A percentile compares a stretch with the other conserved stretches of the same genome.
Evolutionary conservation across 2,113 vertebrate genomes (phyloP).

Genomic region (Caracal caracal): DNA sequence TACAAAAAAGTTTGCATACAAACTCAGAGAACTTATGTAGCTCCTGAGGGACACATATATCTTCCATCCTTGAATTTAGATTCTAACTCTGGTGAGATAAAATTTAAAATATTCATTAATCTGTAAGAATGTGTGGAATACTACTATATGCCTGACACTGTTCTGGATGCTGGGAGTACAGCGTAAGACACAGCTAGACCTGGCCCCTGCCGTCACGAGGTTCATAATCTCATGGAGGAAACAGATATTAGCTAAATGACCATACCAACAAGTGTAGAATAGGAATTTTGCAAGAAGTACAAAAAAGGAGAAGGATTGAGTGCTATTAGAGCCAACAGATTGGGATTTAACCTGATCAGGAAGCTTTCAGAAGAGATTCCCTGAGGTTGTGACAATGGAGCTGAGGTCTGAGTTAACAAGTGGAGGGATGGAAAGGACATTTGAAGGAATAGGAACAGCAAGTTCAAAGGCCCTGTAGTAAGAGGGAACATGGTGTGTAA

Average conservation of each 20-base stretch:
- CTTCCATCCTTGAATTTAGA: not conserved
- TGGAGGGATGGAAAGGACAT: not conserved
- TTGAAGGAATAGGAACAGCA: not conserved
- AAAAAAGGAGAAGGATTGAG: not conserved
- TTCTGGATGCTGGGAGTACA: not conserved
- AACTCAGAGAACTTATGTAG: not conserved
- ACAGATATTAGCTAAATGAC: not conserved
- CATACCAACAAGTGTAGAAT: not conserved
- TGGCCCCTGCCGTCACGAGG: fast-evolving
- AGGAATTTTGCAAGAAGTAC: not conserved
- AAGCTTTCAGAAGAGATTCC: not conserved
- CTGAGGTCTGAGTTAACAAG: not conserved
- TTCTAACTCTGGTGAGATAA: not conserved
- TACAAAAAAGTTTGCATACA: not conserved
- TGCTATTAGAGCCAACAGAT: not conserved
- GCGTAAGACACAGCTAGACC: not conserved
- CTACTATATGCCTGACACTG: not conserved
- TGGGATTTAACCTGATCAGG: not conserved
- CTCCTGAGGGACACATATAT: not conserved
- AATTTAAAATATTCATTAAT: not conserved
- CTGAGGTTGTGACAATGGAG: not conserved
- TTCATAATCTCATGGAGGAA: not conserved
- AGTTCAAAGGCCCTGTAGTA: not conserved
- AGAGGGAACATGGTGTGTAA: not conserved
- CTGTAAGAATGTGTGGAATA: not conserved